These are phyloP conservation scores for Remorina albescens DNA, from an alignment of 2,797 vertebrate genomes.

Conservation along the genomic window DNA sequence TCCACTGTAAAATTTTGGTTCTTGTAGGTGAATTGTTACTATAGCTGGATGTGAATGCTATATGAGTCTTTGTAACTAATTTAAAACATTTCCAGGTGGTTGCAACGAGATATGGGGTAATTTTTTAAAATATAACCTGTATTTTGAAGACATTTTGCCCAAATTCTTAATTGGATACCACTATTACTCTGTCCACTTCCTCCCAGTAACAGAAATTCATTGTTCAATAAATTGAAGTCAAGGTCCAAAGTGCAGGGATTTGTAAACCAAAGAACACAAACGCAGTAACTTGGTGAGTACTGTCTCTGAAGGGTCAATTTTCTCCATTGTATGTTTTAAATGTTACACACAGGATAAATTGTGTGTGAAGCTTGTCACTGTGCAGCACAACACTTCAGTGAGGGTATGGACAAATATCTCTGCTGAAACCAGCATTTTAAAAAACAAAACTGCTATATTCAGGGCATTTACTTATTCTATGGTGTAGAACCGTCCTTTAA, in stretches of 20 bases:
- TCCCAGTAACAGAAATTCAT: conserved; percentile 1
- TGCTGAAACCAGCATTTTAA: conserved; percentile 46
- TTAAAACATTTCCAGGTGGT: neutral
- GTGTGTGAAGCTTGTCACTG: conserved; percentile 25
- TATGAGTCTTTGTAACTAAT: neutral
- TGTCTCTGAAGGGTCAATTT: neutral
- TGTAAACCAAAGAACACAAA: conserved; percentile 61
- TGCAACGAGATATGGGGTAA: neutral
- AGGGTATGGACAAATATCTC: conserved; percentile 30
- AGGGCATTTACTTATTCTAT: conserved; percentile 58
- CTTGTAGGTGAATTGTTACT: conserved; percentile 4
- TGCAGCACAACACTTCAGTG: conserved; percentile 4
- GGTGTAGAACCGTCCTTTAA: conserved; percentile 30
- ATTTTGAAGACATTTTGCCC: conserved; percentile 13
- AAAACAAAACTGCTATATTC: conserved; percentile 43
- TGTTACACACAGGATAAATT: conserved; percentile 16
- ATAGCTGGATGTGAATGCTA: conserved; percentile 5
- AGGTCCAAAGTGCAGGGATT: conserved; percentile 25
- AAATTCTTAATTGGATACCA: conserved; percentile 10
- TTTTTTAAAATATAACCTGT: neutral
- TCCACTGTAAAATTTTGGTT: neutral
- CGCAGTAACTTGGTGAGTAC: neutral
- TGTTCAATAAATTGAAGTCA: conserved; percentile 9
- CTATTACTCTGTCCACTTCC: neutral
- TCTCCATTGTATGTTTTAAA: conserved; percentile 19